These are phyloP conservation scores for Andrena cerasifolii DNA, from an alignment of 1,140 invertebrate genomes.

Conservation along the genomic window DNA sequence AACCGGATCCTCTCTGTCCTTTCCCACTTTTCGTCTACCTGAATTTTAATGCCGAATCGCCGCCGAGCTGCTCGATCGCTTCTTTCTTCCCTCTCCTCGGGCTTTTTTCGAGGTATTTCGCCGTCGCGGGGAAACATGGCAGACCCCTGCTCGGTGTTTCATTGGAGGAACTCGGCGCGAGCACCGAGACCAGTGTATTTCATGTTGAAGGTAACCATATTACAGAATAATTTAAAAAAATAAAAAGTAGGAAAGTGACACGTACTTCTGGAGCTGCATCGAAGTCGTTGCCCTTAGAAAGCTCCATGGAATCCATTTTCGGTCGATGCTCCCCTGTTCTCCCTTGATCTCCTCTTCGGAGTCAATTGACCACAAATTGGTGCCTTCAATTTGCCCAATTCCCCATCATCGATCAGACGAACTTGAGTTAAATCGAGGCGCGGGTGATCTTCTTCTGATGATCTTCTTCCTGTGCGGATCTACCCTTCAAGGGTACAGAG, in stretches of 20 bases:
- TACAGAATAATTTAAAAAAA: no score
- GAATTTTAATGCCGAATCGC: conserved; percentile 58
- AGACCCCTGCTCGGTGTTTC: not conserved
- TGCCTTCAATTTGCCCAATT: not conserved
- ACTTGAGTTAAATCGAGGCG: not conserved
- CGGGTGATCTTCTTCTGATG: not conserved
- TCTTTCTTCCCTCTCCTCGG: not conserved
- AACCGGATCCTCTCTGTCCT: conserved; percentile 45
- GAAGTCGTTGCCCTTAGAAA: not conserved
- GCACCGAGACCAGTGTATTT: not conserved
- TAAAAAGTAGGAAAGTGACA: no score
- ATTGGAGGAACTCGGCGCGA: not conserved
- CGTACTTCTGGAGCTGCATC: no score
- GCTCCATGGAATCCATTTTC: not conserved
- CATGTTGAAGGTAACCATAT: no score
- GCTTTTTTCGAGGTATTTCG: not conserved
- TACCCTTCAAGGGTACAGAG: no score
- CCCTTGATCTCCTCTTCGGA: not conserved
- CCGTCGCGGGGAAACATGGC: not conserved
- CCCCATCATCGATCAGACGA: not conserved
- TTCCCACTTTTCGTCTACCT: conserved; percentile 53
- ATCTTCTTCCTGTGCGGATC: no score
- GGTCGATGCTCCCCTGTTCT: not conserved
- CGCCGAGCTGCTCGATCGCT: conserved; percentile 29
- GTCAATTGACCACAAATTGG: not conserved